Evolutionary conservation across 2,888 invertebrate genomes (phyloP), one percentile per base, ranked within the genome.

Genomic region (Hirtodrosophila cameraria): DNA sequence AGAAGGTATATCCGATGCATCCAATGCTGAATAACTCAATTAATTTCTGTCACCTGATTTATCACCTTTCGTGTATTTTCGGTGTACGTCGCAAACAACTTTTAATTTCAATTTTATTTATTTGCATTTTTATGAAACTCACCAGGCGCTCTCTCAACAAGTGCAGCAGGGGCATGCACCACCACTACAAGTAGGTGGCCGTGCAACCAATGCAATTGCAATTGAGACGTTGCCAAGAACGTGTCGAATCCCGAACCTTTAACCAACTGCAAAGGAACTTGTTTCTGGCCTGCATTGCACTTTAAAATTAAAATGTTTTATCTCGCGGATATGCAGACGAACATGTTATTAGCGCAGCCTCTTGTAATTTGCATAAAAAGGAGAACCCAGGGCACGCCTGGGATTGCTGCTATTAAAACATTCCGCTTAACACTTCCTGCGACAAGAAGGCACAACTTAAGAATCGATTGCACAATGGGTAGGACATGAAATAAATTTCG

Each of bases 11-110:
- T 66, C 36, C 57, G 75, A 55, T 65, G 78, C 71, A 68, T 64
- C 79, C 70, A 72, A 78, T 69, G 79, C 65, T 74, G 86, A 90
- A 90, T 90, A 90, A 89, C 90, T 90, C 90, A 90, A 90, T 90
- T 90, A 90, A 90, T 90, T 90, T 89, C 86, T 90, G 90, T 90
- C 90, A 89, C 88, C 89, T 90, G 90, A 90, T 90, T 90, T 90
- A 90, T 90, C 89, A 89, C 89, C 88, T 87, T 86, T 88, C 75
- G 75, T 82, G 87, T 85, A 75, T 75, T 77, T 75, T 82, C 60
- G 81, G 78, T 88, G 84, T 85, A 80, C 66, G 74, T 73, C 76
- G 67, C 63, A 62, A 83, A 83, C 81, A 83, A 78, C 86, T 88
- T 86, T 88, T 87, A 86, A 84, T 88, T 88, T 88, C 82, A 86